These are phyloP conservation scores for Coluber constrictor DNA, from an alignment of 2,797 vertebrate genomes.

Conservation along the genomic window DNA sequence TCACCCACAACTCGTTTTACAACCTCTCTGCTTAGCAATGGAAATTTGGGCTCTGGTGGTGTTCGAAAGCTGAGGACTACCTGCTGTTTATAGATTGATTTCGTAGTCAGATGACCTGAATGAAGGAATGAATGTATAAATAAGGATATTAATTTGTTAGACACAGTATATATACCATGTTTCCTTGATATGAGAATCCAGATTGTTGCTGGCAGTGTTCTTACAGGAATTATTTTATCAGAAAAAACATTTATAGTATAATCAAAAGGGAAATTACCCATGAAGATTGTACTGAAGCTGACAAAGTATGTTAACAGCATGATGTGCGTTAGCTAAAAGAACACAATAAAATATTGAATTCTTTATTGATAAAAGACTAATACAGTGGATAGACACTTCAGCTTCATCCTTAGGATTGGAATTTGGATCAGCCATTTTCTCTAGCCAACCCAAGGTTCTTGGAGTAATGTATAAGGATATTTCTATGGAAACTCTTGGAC, in stretches of 20 bases:
- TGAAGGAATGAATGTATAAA: not conserved
- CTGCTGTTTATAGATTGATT: not conserved
- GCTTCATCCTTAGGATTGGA: not conserved
- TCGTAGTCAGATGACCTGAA: not conserved
- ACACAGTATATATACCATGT: not conserved
- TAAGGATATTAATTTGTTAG: not conserved
- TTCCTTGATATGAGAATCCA: not conserved
- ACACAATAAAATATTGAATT: not conserved
- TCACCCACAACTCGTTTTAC: too few relatives aligned
- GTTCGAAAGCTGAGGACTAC: not conserved
- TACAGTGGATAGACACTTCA: not conserved
- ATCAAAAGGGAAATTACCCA: not conserved
- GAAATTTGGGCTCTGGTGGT: not conserved
- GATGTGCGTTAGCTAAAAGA: not conserved
- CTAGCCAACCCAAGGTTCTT: not conserved
- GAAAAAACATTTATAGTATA: not conserved
- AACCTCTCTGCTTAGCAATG: too few relatives aligned
- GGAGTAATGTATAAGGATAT: not conserved
- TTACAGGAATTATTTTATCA: constrained; percentile 7
- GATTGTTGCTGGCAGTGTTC: constrained; percentile 6
- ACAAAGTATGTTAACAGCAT: not conserved
- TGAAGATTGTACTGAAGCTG: not conserved
- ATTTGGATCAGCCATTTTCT: not conserved
- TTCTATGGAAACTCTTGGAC: not conserved
- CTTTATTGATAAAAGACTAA: not conserved